Base-by-base conservation (phyloP, 2,888 invertebrate genomes). In the Andrena bicolor region DNA sequence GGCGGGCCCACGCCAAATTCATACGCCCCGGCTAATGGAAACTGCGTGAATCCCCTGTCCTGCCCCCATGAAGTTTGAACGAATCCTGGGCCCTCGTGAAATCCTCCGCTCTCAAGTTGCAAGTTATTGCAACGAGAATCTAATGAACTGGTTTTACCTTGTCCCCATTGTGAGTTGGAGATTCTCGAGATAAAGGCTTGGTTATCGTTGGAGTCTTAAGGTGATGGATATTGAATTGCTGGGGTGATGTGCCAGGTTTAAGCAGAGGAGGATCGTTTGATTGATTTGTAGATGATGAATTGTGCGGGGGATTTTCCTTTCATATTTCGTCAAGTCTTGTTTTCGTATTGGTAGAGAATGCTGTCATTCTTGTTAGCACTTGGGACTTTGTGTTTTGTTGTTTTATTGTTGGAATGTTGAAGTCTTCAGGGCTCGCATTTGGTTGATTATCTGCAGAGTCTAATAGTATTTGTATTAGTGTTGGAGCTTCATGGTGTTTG, bases 41-140 rank as follows among this genome's bases (percentile, higher is more conserved):
- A 23, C 28, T 49, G 48, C 71, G 60, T 32, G 53, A 73, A 64
- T 66, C 51, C 26, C 8, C 20, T 20, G 32, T n/a, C 20, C 60
- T 61, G 20, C 32, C 28, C 10, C 35, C 10, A 4, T 61, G 20
- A 32, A 32, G 10, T 20, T 61, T 32, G 13, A 61, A 10, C 0
- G 20, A 8, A 60, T 16, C n/a, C 6, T n/a, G 30, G 60, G 32
- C 10, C 20, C 8, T 61, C 32, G 20, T 26, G 56, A 20, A 10
- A 20, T 26, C 23, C 56, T 23, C 56, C 23, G 23, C 23, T 56
- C 56, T 10, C 26, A 20, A 26, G 56, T 26, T 56, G 23, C 10
- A 26, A 23, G 23, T 56, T 56, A 56, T 56, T 56, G 56, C 4
- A 2, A 23, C 23, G 10, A 56, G 23, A 56, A 56, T 10, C 23